Evolutionary conservation across 2,888 invertebrate species (phyloP), one percentile per base, ranked within the genome.

Genomic region (Temnothorax ravouxi): DNA sequence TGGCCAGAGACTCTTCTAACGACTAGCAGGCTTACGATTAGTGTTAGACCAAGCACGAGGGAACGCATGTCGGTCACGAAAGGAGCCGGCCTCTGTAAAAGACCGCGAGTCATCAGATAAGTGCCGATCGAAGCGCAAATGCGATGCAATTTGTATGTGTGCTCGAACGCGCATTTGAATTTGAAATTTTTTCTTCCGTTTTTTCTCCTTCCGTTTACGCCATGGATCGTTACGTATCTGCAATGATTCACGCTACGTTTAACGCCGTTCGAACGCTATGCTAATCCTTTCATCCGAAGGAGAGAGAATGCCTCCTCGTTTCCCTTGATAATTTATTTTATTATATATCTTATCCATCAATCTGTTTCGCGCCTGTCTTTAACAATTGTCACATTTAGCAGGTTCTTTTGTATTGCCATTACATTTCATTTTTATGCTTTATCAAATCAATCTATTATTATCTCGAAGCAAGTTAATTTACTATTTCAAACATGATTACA

Each of bases 1-100:
- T 97, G 97, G 18, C 96, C 96, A 86, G 94, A 94, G 67, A 95
- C 96, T 67, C 91, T 90, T 66, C 62, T 85, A 80, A 93, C 86
- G 76, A 92, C 81, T 67, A 91, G 86, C 34, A 88, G 83, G 44
- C 83, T 84, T 38, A 21, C 76, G 59, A 91, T 15, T 13, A 90
- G 52, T 52, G 84, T 62, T 29, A 88, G 61, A 61, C 84, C 76
- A 76, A 91, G 21, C 25, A 80, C 83, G 74, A 77, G 67, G 59
- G 84, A 67, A 50, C 87, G 84, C 92, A 91, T 91, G 50, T 76
- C 87, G 77, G 38, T 47, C 67, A 13, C 25, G 25, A 80, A 38
- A 79, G 21, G 21, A 79, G 59, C 71, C 66, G 21, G 44, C 69
- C 41, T 67, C 84, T 67, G 50, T 54, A 84, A 80, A 83, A 59